These are phyloP conservation scores for Sebastes aleutianus DNA, from an alignment of 2,797 vertebrate species.

Conservation along the genomic window DNA sequence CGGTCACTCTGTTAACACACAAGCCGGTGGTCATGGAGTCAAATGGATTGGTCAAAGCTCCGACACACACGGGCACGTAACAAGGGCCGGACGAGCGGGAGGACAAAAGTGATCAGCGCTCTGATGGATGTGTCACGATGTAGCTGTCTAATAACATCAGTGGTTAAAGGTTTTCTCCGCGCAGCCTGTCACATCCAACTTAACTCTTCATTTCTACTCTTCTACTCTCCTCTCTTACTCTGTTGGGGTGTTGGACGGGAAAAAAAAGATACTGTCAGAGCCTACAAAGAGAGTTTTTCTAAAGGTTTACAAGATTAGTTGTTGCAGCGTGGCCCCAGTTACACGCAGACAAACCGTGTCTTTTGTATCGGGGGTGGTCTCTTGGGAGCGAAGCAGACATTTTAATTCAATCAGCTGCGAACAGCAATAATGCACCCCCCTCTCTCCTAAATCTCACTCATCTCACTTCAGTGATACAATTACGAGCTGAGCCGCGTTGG, in stretches of 20 bases:
- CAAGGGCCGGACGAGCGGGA: constrained; percentile 38
- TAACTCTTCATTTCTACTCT: constrained; percentile 23
- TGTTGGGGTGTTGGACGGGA: constrained; percentile 12
- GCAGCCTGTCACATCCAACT: constrained; percentile 64
- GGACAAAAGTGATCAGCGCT: constrained; percentile 60
- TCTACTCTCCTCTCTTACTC: constrained; percentile 23
- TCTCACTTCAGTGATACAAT: constrained; percentile 72
- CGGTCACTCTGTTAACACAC: constrained; percentile 32
- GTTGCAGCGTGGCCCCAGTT: constrained; percentile 40
- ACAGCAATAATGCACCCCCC: constrained; percentile 47
- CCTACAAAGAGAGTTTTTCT: constrained; percentile 46
- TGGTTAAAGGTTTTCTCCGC: constrained; percentile 46
- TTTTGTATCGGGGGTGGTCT: constrained; percentile 71
- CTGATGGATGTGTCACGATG: constrained; percentile 67
- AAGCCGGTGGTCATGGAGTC: constrained; percentile 28
- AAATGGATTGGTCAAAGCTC: constrained; percentile 47
- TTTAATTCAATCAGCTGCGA: constrained; percentile 76
- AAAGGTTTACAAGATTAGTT: constrained; percentile 59
- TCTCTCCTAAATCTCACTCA: constrained; percentile 60
- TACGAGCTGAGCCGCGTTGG: constrained; percentile 57
- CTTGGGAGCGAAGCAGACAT: constrained; percentile 61
- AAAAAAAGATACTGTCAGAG: constrained; percentile 25
- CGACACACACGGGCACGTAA: constrained; percentile 29
- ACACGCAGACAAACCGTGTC: constrained; percentile 49
- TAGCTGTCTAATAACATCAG: constrained; percentile 62